Evolutionary conservation across 1,140 invertebrate species (phyloP), one percentile per base, ranked within the genome.

Genomic region (Saxidomus purpurata): DNA sequence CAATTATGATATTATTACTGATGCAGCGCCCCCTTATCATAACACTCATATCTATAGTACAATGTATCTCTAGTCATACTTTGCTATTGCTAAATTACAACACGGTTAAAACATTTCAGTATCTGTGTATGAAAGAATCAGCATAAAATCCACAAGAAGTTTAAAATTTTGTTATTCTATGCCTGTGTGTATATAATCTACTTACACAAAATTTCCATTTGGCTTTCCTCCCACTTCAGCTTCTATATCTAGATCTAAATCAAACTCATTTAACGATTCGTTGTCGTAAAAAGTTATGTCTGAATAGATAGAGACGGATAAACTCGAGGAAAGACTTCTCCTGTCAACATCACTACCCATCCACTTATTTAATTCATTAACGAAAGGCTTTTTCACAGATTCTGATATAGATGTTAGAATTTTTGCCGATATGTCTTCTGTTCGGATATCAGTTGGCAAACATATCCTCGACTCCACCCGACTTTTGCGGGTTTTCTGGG

Each of bases 301-400:
- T 49, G 86, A 87, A 69, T 87, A 87, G 19, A 87, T 87, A 36
- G 86, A 87, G 4, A 87, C 86, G 36, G 86, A 87, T 3, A 87
- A n/a, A 63, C 86, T 87, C 2, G 86, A 87, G 2, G 47, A 49
- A 0, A 87, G 86, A 47, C 86, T 87, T 15, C 71, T 49, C 11
- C 84, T 55, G n/a, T 77, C 86, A 9, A 13, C 0, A 36, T 87
- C 86, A 13, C 1, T 1, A 0, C 63, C 59, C n/a, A 87, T 80
- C 67, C 71, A 77, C 80, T 69, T 87, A 61, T 76, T 31, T 43
- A 87, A 67, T 25, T 87, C 86, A 28, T 80, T 31, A 38, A 63
- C 40, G 31, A 87, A 87, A 34, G 86, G 86, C 49, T 38, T 80
- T 15, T 87, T 31, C 19, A 87, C 86, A 61, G 86, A 52, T 63